Conservation (phyloP, 1,140 invertebrate species). For the Phenacoccus solenopsis region DNA sequence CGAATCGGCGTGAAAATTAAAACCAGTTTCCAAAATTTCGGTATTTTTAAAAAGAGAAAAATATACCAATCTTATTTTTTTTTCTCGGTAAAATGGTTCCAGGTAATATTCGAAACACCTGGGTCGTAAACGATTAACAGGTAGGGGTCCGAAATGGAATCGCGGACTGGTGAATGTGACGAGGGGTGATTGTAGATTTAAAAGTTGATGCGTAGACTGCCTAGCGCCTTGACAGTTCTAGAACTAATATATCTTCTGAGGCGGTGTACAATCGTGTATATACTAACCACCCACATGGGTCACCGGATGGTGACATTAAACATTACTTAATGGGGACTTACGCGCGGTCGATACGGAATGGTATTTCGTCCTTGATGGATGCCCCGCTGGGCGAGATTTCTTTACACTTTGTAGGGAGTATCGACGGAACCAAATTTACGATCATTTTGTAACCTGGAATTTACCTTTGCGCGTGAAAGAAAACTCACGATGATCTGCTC, state of each 20-base stretch:
- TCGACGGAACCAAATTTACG: neutral
- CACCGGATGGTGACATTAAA: conserved; percentile 17
- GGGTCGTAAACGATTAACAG: conserved; percentile 8
- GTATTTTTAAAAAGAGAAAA: too few species aligned
- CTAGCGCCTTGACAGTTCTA: conserved; percentile 8
- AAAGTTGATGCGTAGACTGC: conserved; percentile 7
- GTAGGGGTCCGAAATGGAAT: neutral
- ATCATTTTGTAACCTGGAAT: conserved; percentile 9
- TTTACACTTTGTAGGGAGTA: neutral
- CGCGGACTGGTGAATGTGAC: neutral
- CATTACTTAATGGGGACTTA: conserved; percentile 15
- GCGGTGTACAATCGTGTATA: neutral
- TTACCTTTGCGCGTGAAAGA: conserved; percentile 4
- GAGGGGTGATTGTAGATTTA: conserved; percentile 10
- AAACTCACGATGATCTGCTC: neutral
- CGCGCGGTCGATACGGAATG: conserved; percentile 1
- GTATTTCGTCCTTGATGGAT: conserved; percentile 9
- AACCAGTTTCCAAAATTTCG: too few species aligned
- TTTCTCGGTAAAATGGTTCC: neutral
- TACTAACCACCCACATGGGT: conserved; percentile 6
- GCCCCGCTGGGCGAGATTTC: neutral
- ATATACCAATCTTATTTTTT: neutral
- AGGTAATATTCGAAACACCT: conserved; percentile 11
- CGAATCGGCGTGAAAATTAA: too few species aligned
- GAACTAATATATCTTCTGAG: conserved; percentile 13